A percentile compares a stretch with the other conserved stretches of the same genome.
phyloP scores from a whole-genome alignment of 2,888 invertebrate species.

The Cheilosia variabilis region DNA sequence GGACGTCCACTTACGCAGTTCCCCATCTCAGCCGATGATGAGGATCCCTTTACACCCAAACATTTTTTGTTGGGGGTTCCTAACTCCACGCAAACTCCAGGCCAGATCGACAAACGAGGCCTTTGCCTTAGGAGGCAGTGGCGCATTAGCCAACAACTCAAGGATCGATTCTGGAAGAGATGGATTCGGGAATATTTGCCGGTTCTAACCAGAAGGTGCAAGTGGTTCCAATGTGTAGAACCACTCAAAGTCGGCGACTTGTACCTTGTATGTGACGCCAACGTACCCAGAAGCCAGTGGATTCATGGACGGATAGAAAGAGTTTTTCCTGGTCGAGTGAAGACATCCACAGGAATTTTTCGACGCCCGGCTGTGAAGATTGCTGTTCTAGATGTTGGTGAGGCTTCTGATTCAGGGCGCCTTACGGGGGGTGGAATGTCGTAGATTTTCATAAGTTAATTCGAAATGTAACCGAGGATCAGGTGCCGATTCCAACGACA shows the following conservation, averaged over 20 bases:
- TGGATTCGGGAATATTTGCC: slow-evolving; percentile 33
- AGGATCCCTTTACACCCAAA: slow-evolving; percentile 48
- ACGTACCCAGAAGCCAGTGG: slow-evolving; percentile 69
- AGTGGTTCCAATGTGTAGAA: slow-evolving; percentile 8
- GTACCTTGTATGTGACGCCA: slow-evolving; percentile 61
- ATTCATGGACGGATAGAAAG: slow-evolving; percentile 21
- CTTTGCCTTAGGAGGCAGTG: slow-evolving; percentile 36
- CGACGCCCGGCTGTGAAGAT: slow-evolving; percentile 68
- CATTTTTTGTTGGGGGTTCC: slow-evolving; percentile 39
- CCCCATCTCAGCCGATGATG: slow-evolving; percentile 29
- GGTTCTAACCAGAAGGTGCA: not conserved
- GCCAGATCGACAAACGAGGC: not conserved
- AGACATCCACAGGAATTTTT: slow-evolving; percentile 67
- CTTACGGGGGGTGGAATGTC: slow-evolving; percentile 33
- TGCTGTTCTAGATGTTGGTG: slow-evolving; percentile 83
- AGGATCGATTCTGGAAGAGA: slow-evolving; percentile 37
- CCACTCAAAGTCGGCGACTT: slow-evolving; percentile 38
- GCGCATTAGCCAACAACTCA: slow-evolving; percentile 24
- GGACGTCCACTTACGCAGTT: slow-evolving; percentile 1
- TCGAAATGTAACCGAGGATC: not conserved
- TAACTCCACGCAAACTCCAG: slow-evolving; percentile 26
- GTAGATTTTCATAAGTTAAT: not conserved
- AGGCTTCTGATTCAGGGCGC: slow-evolving; percentile 6
- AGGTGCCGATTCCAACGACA: not conserved
- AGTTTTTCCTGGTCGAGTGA: slow-evolving; percentile 60